These are phyloP conservation scores for Alfaro cultratus DNA, from an alignment of 2,797 vertebrate species.

Conservation along the genomic window DNA sequence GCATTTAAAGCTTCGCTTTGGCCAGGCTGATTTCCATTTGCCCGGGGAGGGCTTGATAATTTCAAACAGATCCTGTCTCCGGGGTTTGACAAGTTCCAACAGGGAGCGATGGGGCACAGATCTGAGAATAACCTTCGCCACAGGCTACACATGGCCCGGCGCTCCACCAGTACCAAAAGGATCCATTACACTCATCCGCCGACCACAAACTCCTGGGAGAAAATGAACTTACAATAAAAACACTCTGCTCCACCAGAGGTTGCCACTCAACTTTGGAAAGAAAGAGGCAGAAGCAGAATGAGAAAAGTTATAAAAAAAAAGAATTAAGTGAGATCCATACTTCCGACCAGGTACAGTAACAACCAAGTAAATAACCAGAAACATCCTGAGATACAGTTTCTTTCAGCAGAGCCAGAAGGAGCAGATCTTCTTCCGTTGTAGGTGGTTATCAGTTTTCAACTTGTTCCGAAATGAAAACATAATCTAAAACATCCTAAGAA, in stretches of 20 bases:
- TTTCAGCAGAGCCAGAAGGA: neutral
- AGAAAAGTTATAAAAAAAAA: slow-evolving; percentile 5
- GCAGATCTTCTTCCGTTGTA: neutral
- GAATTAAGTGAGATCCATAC: neutral
- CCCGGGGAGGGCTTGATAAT: slow-evolving; percentile 70
- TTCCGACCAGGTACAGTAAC: neutral
- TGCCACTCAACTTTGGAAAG: slow-evolving; percentile 65
- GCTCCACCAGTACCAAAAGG: slow-evolving; percentile 70
- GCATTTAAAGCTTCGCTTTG: slow-evolving; percentile 62
- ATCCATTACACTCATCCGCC: slow-evolving; percentile 74
- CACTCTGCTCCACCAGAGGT: slow-evolving; percentile 61
- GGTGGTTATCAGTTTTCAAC: neutral
- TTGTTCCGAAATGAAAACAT: neutral
- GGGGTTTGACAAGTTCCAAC: slow-evolving; percentile 75
- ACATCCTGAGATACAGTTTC: neutral
- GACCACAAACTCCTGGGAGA: slow-evolving; percentile 71
- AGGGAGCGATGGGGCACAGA: slow-evolving; percentile 67
- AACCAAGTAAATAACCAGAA: neutral
- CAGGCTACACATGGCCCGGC: slow-evolving; percentile 64
- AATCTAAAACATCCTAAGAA: neutral
- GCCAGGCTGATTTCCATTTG: slow-evolving; percentile 69
- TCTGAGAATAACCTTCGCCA: slow-evolving; percentile 72
- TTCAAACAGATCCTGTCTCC: slow-evolving; percentile 74
- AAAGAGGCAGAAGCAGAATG: slow-evolving; percentile 36
- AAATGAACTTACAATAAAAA: slow-evolving; percentile 72